A percentile compares a stretch with the other conserved stretches of the same genome.
These are phyloP conservation scores for Sialis lutaria DNA, from an alignment of 2,888 invertebrate species.

Conservation along the genomic window DNA sequence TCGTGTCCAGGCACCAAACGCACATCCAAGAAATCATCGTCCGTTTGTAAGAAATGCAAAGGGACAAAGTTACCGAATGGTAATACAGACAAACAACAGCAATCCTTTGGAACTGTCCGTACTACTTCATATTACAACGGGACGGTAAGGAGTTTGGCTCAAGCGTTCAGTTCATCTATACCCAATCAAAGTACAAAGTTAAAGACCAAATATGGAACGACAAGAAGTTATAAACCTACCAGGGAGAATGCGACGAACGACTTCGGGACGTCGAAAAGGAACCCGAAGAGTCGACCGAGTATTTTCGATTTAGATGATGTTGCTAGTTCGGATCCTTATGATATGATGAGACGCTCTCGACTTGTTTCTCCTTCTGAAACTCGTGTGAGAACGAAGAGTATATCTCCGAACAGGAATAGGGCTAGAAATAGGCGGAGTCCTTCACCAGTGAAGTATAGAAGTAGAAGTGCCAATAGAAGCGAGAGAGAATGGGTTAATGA, in stretches of 20 bases:
- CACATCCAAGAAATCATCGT: conserved; percentile 52
- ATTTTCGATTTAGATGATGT: conserved; percentile 40
- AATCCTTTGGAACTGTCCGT: background rate
- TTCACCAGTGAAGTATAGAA: conserved; percentile 27
- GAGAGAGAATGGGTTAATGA: conserved; percentile 31
- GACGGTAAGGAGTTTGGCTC: background rate
- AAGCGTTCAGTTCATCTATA: background rate
- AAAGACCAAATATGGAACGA: background rate
- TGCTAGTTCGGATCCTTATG: conserved; percentile 54
- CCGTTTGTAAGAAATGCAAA: conserved; percentile 69
- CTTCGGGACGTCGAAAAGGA: background rate
- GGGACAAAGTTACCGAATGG: conserved; percentile 54
- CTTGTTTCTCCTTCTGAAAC: conserved; percentile 39
- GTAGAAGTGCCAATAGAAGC: conserved; percentile 32
- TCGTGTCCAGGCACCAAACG: conserved; percentile 65
- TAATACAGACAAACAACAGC: background rate
- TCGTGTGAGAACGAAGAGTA: conserved; percentile 27
- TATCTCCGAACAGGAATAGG: conserved; percentile 37
- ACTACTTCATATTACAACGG: background rate
- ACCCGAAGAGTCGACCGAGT: conserved; percentile 36
- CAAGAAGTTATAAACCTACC: conserved; percentile 4
- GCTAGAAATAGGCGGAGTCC: conserved; percentile 26
- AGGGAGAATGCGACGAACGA: conserved; percentile 1
- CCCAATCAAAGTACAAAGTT: background rate
- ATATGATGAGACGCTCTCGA: conserved; percentile 63